Evolutionary conservation across 2,888 invertebrate genomes (phyloP).

Genomic region (Apotomis betuletana): DNA sequence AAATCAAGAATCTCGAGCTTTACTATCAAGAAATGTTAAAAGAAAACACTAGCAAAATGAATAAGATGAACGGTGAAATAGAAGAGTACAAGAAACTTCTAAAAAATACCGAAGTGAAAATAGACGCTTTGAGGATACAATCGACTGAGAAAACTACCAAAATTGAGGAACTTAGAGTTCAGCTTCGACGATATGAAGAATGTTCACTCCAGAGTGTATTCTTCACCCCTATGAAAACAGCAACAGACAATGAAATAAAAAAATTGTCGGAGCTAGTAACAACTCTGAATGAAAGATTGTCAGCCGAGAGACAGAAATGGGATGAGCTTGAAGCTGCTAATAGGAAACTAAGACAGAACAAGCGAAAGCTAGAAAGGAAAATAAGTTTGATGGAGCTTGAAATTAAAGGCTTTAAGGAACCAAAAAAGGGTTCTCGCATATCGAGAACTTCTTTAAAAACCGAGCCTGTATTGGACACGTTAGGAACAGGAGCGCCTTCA

Average conservation of each 20-base stretch:
- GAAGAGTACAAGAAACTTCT: slow-evolving; percentile 70
- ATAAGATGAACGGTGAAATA: slow-evolving; percentile 73
- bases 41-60: slow-evolving; percentile 78
- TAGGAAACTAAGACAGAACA: slow-evolving; percentile 83
- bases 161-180: slow-evolving; percentile 76
- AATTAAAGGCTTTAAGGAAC: slow-evolving; percentile 58
- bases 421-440: slow-evolving; percentile 60
- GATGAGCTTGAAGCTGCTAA: slow-evolving; percentile 83
- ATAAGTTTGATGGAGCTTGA: slow-evolving; percentile 61
- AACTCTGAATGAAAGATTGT: slow-evolving; percentile 82
- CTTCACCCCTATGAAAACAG: slow-evolving; percentile 80
- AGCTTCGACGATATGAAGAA: slow-evolving; percentile 74
- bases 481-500: slow-evolving; percentile 47
- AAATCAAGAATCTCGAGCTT: slow-evolving; percentile 74
- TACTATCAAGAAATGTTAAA: slow-evolving; percentile 79
- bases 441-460: slow-evolving; percentile 58
- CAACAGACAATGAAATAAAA: slow-evolving; percentile 85
- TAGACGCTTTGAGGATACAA: slow-evolving; percentile 77
- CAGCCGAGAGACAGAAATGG: slow-evolving; percentile 83
- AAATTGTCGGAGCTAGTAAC: slow-evolving; percentile 84
- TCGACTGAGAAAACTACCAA: slow-evolving; percentile 74
- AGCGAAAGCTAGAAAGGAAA: slow-evolving; percentile 66
- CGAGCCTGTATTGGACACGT: slow-evolving; percentile 54
- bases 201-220: slow-evolving; percentile 78
- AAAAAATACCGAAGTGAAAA: slow-evolving; percentile 77